These are phyloP conservation scores for Philopedon plagiatum DNA, from an alignment of 2,888 invertebrate genomes.

Conservation along the genomic window DNA sequence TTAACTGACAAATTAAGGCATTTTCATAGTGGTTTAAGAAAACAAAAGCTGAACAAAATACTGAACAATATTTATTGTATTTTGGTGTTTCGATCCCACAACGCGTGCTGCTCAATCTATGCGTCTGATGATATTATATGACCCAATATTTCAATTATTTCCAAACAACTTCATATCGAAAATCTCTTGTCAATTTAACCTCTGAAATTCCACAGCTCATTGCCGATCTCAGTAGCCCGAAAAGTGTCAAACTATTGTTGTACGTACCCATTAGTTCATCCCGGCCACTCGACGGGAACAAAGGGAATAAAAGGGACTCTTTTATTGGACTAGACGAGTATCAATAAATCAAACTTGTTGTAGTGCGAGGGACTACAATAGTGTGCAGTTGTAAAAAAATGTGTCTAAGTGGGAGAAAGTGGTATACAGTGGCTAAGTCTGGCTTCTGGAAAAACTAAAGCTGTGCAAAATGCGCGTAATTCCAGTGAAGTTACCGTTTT, in stretches of 20 bases:
- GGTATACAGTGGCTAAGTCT: no score
- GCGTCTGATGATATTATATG: no score
- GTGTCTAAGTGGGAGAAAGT: no score
- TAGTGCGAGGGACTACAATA: conserved; percentile 18
- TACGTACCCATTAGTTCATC: conserved; percentile 55
- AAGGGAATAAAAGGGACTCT: conserved; percentile 53
- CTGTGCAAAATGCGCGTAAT: no score
- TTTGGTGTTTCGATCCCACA: no score
- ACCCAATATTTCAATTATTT: conserved; percentile 4
- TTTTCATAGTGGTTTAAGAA: no score
- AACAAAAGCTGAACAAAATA: no score
- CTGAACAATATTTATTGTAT: no score
- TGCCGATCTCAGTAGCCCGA: conserved; percentile 36
- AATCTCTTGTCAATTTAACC: not conserved
- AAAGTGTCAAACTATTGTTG: conserved; percentile 51
- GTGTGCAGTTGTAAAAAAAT: not conserved
- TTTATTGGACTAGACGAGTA: conserved; percentile 45
- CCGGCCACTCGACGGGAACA: conserved; percentile 56
- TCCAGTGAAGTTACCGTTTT: no score
- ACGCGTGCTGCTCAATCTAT: no score
- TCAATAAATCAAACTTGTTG: conserved; percentile 53
- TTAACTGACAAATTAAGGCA: no score
- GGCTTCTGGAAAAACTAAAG: no score
- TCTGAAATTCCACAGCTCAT: conserved; percentile 40
- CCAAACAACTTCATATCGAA: not conserved